Evolutionary conservation across 2,888 invertebrate genomes (phyloP).

Genomic region (Acanthacorydalis orientalis): DNA sequence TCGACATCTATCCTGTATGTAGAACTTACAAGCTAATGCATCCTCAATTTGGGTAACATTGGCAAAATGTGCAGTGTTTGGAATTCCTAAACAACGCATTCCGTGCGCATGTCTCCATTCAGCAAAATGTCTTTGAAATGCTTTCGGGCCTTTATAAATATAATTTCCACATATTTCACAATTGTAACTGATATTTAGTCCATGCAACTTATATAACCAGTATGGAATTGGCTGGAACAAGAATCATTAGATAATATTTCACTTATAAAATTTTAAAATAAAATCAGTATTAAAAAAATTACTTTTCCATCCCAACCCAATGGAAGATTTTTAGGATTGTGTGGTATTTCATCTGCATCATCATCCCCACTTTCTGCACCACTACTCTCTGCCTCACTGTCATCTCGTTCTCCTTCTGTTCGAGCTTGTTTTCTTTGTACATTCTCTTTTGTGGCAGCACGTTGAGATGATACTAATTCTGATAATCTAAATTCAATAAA

Average conservation of each 20-base stretch:
- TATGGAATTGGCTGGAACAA: slow-evolving; percentile 60
- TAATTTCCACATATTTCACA: slow-evolving; percentile 99
- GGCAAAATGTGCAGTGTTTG: slow-evolving; percentile 99
- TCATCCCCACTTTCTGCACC: slow-evolving; percentile 68
- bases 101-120: slow-evolving; percentile 83
- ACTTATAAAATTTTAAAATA: slow-evolving; percentile 5
- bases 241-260: background rate
- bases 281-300: slow-evolving; percentile 9
- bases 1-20: background rate
- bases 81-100: slow-evolving; percentile 97
- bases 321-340: slow-evolving; percentile 98
- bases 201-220: slow-evolving; percentile 98
- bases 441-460: slow-evolving; percentile 89
- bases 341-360: slow-evolving; percentile 87
- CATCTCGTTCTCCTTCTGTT: slow-evolving; percentile 82
- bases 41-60: slow-evolving; percentile 99
- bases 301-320: slow-evolving; percentile 98
- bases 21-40: slow-evolving; percentile 68
- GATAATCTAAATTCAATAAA: slow-evolving; percentile 38
- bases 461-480: slow-evolving; percentile 67
- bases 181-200: slow-evolving; percentile 94
- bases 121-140: slow-evolving; percentile 97
- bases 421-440: slow-evolving; percentile 96
- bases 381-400: slow-evolving; percentile 79
- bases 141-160: slow-evolving; percentile 97